Base-by-base conservation (phyloP, 2,113 vertebrate species). In the Cinclus cinclus region DNA sequence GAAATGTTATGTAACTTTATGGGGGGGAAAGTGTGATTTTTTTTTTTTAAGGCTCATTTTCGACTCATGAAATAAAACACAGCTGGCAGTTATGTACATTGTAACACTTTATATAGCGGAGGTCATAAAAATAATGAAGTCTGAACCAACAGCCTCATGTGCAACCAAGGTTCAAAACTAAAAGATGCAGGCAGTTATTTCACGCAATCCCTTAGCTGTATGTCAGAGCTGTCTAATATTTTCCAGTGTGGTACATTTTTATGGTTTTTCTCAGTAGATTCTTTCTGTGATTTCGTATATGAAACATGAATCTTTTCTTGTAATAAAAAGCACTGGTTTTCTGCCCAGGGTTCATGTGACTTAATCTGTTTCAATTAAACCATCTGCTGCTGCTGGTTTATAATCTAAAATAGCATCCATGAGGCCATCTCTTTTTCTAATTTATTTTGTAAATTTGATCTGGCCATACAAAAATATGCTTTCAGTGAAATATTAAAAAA, bases 61-160 rank as follows among this genome's bases (percentile, higher is more conserved):
- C 65, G 75, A n/a, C 60, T 73, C 87, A 78, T 47, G 70, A 89
- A 95, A 82, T 93, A 92, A 95, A 95, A 55, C 65, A 49, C 59
- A 95, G 75, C 85, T 95, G 91, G 85, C 86, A 52, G 79, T 81
- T 92, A 68, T 2, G 0, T 80, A 21, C 55, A 18, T 76, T 90
- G 10, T 89, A 78, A 47, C 81, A 81, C 71, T 93, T 89, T 70
- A 92, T 89, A 77, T 44, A 78, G 79, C 27, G 21, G 56, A 75
- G 92, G 41, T 56, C 50, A 33, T 90, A 94, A 96, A 94, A 92
- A 41, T 64, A 91, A 65, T 81, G 74, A 88, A 93, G 92, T 89
- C 90, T 97, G 91, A 93, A 83, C 27, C 60, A 53, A 39, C 59
- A 77, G 55, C 46, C 63, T 83, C 52, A 13, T 56, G 37, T 85